A percentile compares a stretch with the other conserved stretches of the same genome.
phyloP scores from a whole-genome alignment of 2,888 invertebrate genomes.

The Pocota personata region DNA sequence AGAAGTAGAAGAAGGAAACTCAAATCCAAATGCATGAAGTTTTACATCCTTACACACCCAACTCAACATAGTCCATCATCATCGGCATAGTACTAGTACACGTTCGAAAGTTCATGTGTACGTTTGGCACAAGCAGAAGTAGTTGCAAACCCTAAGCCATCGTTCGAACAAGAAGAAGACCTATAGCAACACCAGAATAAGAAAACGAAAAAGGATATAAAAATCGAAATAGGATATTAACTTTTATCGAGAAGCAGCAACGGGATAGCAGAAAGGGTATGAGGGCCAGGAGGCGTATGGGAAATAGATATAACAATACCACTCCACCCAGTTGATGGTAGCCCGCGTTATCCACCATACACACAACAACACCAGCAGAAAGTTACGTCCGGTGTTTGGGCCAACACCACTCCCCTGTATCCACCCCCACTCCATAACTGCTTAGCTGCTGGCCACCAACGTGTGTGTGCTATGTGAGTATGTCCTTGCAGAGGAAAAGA shows the following conservation, averaged over 20 bases:
- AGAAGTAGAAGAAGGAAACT: constrained; percentile 24
- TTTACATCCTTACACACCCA: constrained; percentile 7
- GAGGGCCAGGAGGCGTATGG: neutral
- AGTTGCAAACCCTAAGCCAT: constrained; percentile 29
- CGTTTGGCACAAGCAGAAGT: neutral
- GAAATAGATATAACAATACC: constrained; percentile 57
- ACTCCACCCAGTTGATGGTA: constrained; percentile 37
- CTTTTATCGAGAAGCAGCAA: constrained; percentile 54
- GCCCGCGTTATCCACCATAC: constrained; percentile 36
- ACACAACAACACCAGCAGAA: constrained; percentile 31
- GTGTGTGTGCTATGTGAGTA: constrained; percentile 29
- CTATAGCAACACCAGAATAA: constrained; percentile 31
- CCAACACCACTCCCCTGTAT: constrained; percentile 22
- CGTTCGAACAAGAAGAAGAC: neutral
- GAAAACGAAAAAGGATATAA: constrained; percentile 66
- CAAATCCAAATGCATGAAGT: constrained; percentile 43
- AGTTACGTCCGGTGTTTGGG: constrained; percentile 66
- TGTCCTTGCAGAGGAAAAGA: constrained; percentile 19
- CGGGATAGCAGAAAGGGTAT: neutral
- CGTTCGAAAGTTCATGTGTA: constrained; percentile 40
- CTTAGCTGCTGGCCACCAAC: constrained; percentile 29
- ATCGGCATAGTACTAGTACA: neutral
- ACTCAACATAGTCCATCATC: constrained; percentile 38
- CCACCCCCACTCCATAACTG: neutral
- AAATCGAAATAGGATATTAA: constrained; percentile 68